A percentile compares a stretch with the other conserved stretches of the same genome.
Evolutionary conservation across 2,113 vertebrate species (phyloP).

Genomic region (Tragelaphus imberbis): DNA sequence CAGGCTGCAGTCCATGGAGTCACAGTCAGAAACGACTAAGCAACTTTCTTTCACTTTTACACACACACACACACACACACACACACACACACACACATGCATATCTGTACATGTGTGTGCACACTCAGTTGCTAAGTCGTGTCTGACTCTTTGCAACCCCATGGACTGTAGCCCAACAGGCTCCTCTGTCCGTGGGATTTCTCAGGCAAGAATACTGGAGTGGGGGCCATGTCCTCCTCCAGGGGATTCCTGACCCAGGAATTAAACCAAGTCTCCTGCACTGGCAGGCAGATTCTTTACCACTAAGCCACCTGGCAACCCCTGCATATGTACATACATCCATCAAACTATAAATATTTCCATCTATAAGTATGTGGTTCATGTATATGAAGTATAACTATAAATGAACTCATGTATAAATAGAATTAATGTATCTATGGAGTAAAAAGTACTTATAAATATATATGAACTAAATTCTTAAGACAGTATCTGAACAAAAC

Average conservation of each 20-base stretch:
- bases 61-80: not conserved
- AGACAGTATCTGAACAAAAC: not conserved
- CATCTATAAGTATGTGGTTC: not conserved
- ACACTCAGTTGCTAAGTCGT: not conserved
- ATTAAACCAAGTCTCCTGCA: not conserved
- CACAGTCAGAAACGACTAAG: too few relatives aligned
- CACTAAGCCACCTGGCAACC: not conserved
- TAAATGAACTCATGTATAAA: not conserved
- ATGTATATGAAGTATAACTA: not conserved
- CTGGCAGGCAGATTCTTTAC: not conserved
- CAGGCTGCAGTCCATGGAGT: too few relatives aligned
- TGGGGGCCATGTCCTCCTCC: not conserved
- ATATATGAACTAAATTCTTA: constrained; percentile 8
- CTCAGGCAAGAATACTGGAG: not conserved
- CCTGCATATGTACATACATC: not conserved
- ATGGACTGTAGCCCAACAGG: not conserved
- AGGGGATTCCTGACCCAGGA: not conserved
- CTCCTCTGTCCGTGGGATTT: not conserved
- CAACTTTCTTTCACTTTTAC: too few relatives aligned
- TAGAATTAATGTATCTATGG: not conserved
- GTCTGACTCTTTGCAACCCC: not conserved
- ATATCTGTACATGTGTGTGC: not conserved
- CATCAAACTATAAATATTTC: not conserved
- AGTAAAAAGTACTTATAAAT: constrained; percentile 15
- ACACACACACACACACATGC: not conserved